Conservation (phyloP, 2,797 vertebrate genomes). For the Micrastur ruficollis region DNA sequence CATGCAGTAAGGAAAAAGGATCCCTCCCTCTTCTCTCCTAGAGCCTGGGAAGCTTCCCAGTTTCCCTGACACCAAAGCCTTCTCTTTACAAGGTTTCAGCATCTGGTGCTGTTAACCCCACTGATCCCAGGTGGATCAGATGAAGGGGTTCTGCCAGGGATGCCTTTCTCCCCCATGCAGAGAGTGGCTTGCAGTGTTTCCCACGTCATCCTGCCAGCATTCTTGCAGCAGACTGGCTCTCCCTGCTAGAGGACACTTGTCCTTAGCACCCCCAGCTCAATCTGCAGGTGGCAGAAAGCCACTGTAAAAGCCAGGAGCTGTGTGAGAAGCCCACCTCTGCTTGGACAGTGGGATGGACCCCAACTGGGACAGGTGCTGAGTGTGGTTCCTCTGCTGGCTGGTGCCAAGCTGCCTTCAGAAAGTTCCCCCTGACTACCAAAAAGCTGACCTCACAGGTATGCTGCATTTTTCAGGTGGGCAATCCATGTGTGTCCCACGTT, state of each 20-base stretch:
- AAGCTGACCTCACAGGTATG: no score
- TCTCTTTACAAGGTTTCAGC: background rate
- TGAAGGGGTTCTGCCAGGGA: background rate
- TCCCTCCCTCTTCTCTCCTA: background rate
- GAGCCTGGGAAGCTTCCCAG: background rate
- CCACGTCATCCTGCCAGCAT: rapidly evolving
- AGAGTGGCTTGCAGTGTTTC: background rate
- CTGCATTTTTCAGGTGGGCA: background rate
- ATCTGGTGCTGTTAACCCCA: background rate
- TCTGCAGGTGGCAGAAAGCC: background rate
- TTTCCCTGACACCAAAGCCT: background rate
- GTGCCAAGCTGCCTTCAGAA: background rate
- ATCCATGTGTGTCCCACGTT: background rate
- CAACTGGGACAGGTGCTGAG: background rate
- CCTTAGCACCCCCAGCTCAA: background rate
- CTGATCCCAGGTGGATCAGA: background rate
- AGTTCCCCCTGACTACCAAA: background rate
- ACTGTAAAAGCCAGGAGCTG: background rate
- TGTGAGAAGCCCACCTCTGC: background rate
- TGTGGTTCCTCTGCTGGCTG: rapidly evolving
- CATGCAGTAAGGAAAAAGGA: background rate
- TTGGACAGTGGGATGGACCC: background rate
- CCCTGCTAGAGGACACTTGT: background rate
- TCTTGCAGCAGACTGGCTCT: background rate
- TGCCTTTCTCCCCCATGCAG: background rate